phyloP scores from a whole-genome alignment of 2,113 vertebrate species.

The Corythaixoides concolor region DNA sequence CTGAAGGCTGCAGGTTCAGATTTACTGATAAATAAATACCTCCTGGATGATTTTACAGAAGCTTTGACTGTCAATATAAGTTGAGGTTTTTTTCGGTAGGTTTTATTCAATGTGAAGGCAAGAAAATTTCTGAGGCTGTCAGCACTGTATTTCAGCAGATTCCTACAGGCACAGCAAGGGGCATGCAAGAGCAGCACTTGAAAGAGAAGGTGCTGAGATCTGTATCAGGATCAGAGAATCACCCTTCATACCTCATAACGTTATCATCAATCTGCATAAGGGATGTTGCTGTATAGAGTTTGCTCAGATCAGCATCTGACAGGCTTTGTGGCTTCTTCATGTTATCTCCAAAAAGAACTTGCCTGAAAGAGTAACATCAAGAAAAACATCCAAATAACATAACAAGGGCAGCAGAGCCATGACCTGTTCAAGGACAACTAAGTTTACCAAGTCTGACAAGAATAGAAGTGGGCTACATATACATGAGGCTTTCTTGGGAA shows the following conservation, averaged over 20 bases:
- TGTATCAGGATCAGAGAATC: not conserved
- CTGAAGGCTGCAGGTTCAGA: not conserved
- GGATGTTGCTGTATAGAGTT: slow-evolving; percentile 93
- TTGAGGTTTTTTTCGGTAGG: fast-evolving
- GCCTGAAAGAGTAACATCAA: slow-evolving; percentile 70
- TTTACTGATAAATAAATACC: not conserved
- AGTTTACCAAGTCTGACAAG: not conserved
- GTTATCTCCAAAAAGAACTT: slow-evolving; percentile 86
- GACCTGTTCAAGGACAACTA: not conserved
- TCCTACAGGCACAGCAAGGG: not conserved
- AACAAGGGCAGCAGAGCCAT: not conserved
- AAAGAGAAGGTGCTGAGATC: not conserved
- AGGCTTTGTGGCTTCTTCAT: slow-evolving; percentile 74
- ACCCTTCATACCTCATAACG: slow-evolving; percentile 87
- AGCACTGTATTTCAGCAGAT: not conserved
- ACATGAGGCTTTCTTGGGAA: not conserved
- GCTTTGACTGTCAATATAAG: not conserved
- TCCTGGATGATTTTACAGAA: not conserved
- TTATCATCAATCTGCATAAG: slow-evolving; percentile 98
- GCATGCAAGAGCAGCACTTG: not conserved
- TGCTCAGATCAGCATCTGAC: slow-evolving; percentile 85
- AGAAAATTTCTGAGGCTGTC: not conserved
- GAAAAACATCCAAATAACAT: not conserved
- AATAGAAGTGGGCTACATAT: not conserved
- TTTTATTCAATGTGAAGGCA: not conserved